A percentile compares a stretch with the other conserved stretches of the same genome.
Conservation (phyloP, 1,140 invertebrate genomes). For the Ectropis grisescens region DNA sequence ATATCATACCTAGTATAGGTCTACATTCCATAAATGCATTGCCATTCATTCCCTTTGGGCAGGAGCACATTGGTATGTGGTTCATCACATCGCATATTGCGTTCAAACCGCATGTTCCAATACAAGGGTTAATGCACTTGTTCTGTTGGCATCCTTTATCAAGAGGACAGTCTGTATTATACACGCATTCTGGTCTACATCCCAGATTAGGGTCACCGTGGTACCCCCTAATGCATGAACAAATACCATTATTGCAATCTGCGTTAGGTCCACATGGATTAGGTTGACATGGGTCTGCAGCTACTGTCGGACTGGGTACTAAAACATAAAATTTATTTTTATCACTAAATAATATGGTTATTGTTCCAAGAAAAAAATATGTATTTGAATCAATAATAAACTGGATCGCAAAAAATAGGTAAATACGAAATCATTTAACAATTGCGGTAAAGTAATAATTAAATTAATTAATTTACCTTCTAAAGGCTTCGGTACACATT, state of each 20-base stretch:
- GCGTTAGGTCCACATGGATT: slow-evolving; percentile 75
- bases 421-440: not conserved
- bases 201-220: slow-evolving; percentile 76
- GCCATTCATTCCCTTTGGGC: slow-evolving; percentile 76
- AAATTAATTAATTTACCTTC: slow-evolving; percentile 19
- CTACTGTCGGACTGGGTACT: slow-evolving; percentile 4
- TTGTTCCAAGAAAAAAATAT: not conserved
- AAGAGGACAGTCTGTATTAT: slow-evolving; percentile 85
- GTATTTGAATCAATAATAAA: no score
- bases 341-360: slow-evolving; percentile 1
- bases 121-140: slow-evolving; percentile 82
- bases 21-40: slow-evolving; percentile 84
- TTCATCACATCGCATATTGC: slow-evolving; percentile 85
- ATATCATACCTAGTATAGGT: slow-evolving; percentile 43
- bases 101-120: slow-evolving; percentile 81
- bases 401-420: no score
- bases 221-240: slow-evolving; percentile 75
- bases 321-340: slow-evolving; percentile 3
- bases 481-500: slow-evolving; percentile 47
- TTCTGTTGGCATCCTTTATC: slow-evolving; percentile 81
- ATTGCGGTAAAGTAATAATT: not conserved
- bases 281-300: slow-evolving; percentile 67
- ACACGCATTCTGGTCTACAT: slow-evolving; percentile 87
- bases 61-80: slow-evolving; percentile 81
- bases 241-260: slow-evolving; percentile 68